Conservation (phyloP, 2,113 vertebrate genomes). For the Dolichallabes microphthalmus region DNA sequence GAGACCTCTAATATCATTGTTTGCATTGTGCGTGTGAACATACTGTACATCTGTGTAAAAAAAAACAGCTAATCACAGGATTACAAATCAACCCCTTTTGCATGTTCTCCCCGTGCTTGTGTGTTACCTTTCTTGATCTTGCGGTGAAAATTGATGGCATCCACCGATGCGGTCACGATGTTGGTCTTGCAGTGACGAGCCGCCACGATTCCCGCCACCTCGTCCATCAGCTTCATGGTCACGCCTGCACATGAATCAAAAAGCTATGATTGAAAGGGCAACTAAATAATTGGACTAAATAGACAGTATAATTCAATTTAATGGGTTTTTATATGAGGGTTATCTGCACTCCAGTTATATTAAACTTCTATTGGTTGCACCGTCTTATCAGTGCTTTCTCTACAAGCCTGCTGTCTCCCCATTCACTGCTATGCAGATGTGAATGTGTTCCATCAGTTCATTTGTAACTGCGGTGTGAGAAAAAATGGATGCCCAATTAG, state of each 20-base stretch:
- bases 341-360: too few species aligned
- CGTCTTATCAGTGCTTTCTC: too few species aligned
- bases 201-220: slow-evolving; percentile 90
- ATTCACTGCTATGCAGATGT: too few species aligned
- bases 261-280: background rate
- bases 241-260: slow-evolving; percentile 75
- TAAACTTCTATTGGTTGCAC: too few species aligned
- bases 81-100: background rate
- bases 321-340: too few species aligned
- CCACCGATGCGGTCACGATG: slow-evolving; percentile 91
- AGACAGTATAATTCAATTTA: too few species aligned
- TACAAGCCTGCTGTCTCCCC: too few species aligned
- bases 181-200: slow-evolving; percentile 94
- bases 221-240: slow-evolving; percentile 98
- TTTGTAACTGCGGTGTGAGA: too few species aligned
- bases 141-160: slow-evolving; percentile 93
- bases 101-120: background rate
- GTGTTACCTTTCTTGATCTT: slow-evolving; percentile 90
- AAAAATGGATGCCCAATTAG: too few species aligned
- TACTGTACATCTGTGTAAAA: background rate
- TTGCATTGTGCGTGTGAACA: background rate
- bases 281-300: background rate
- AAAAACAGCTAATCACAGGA: background rate
- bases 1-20: background rate
- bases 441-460: too few species aligned